Conservation (phyloP, 2,113 vertebrate species). For the Mus pahari region DNA sequence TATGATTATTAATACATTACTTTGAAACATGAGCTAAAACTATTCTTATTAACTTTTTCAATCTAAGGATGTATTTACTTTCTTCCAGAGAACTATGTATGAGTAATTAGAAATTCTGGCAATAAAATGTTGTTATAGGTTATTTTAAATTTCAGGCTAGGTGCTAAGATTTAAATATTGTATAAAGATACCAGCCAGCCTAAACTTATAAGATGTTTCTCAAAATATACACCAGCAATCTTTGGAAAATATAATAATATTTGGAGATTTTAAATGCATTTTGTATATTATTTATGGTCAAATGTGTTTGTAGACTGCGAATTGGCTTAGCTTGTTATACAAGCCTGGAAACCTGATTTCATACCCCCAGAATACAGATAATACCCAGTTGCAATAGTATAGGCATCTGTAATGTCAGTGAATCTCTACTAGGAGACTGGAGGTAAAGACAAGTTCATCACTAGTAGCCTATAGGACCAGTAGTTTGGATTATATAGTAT, state of each 20-base stretch:
- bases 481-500: background rate
- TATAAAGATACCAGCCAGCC: background rate
- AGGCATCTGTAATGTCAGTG: background rate
- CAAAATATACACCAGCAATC: background rate
- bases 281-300: background rate
- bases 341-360: background rate
- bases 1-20: background rate
- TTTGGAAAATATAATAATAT: background rate
- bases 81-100: background rate
- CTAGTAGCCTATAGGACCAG: background rate
- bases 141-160: background rate
- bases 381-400: background rate
- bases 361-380: background rate
- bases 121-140: background rate
- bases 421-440: background rate
- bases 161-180: background rate
- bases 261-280: background rate
- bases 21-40: slow-evolving; percentile 5
- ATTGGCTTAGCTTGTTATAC: no score
- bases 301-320: background rate
- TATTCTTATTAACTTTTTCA: background rate
- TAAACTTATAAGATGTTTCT: background rate
- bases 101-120: background rate
- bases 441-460: background rate
- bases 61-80: background rate